phyloP scores from a whole-genome alignment of 35 echinoderm and acorn worm genomes.

The Lytechinus variegatus region DNA sequence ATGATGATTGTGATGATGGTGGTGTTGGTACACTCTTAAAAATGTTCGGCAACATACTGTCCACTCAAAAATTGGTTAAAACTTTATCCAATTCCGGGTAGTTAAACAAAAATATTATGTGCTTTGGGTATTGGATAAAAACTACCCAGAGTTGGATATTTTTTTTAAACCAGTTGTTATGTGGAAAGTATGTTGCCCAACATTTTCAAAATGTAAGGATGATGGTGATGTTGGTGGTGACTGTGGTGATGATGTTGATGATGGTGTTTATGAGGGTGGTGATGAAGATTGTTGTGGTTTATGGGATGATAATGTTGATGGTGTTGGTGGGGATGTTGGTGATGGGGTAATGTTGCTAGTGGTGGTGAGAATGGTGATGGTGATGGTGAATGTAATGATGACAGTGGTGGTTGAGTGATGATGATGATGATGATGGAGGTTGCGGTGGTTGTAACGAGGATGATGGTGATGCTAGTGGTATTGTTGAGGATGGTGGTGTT shows the following conservation, averaged over 20 bases:
- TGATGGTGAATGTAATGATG: background rate
- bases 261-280: background rate
- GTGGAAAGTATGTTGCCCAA: no score
- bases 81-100: no score
- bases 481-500: slow-evolving; percentile 25
- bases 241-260: background rate
- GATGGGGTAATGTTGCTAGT: background rate
- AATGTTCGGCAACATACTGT: no score
- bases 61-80: no score
- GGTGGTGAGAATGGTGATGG: background rate
- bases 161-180: no score
- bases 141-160: no score
- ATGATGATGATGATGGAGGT: slow-evolving; percentile 19
- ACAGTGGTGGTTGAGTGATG: background rate
- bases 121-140: no score
- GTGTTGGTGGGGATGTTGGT: background rate
- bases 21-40: no score
- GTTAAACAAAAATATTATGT: no score
- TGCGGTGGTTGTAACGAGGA: slow-evolving; percentile 27
- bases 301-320: background rate
- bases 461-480: slow-evolving; percentile 53
- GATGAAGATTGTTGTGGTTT: background rate
- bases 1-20: background rate
- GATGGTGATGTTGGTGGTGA: background rate
- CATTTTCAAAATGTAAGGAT: background rate